Evolutionary conservation across 2,888 invertebrate genomes (phyloP), one percentile per base, ranked within the genome.

Genomic region (Tanypteryx hageni): DNA sequence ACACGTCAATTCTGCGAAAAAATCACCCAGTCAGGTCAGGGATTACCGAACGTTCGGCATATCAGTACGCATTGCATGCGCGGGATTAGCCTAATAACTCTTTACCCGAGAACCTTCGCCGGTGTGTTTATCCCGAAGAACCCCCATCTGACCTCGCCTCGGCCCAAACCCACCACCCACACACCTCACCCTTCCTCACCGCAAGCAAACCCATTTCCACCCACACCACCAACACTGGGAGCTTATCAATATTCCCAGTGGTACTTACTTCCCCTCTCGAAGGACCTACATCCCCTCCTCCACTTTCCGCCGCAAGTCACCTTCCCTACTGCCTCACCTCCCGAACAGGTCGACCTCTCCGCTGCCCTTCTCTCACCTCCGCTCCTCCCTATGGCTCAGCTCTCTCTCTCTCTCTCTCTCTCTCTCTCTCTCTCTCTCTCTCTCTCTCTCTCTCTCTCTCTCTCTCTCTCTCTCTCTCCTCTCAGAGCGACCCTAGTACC

Each of bases 11-110:
- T 76, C 76, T 76, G 89, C 44, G 64, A 64, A 44, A 64, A 56
- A 89, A 64, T 44, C 10, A n/a, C 18, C 64, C 64, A 18, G n/a
- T n/a, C 89, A 64, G 31, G 13, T 44, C 27, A 18, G 64, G 86
- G 89, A 89, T 89, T 64, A 64, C 56, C 64, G 44, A n/a, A 31
- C 61, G 22, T 16, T 86, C 64, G 18, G 31, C 89, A 64, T 89
- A 89, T 89, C 89, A 89, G 89, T 89, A 89, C 44, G 89, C 89
- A 89, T 44, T 89, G 89, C 89, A 89, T 89, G 89, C 64, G n/a
- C 27, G 89, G 89, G 89, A 89, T 89, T 89, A 89, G 59, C 31
- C 89, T 89, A 89, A 89, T 89, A 89, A 89, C 89, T 89, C 89
- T 89, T 64, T 64, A 11, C 18, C 61, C 89, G 61, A 59, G 58